Evolutionary conservation across 1,140 invertebrate genomes (phyloP), one percentile per base, ranked within the genome.

Genomic region (Tetramorium simillimum): DNA sequence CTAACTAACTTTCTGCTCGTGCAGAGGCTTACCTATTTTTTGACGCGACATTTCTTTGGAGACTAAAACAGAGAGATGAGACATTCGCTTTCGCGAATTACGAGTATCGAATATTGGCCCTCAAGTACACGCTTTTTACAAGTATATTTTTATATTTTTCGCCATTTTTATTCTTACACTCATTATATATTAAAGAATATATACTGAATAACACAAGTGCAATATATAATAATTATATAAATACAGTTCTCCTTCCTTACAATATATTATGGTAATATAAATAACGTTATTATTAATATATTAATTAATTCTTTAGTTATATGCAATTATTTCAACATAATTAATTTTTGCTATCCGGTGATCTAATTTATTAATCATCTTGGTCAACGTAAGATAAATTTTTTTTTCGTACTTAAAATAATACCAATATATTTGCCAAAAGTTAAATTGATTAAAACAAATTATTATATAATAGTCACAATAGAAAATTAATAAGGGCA

Each of bases 1-100:
- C 89, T 91, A 91, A 80, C 90, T 91, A 91, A 88, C 73, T 89
- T 89, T 58, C n/a, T 43, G 60, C 24, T 24, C 49, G 2, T 40
- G 77, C 51, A 49, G 75, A 73, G 37, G 43, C 33, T 87, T 90
- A 73, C 12, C 24, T 86, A 86, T 88, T 24, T 43, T 60, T 53
- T n/a, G 16, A 80, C 58, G 24, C 46, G 56, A 67, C 6, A 28
- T 51, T 77, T 88, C 70, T 63, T 85, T 40, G 40, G 37, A 73
- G 40, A 6, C 33, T 40, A 65, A 69, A 85, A 69, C 49, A 28
- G 33, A 16, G 12, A 16, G 49, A 43, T 70, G 18, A 58, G 21
- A 73, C 18, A 60, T 46, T 60, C n/a, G 16, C 46, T 70, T 69
- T 70, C n/a, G 51, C 51, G 80, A 53, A 43, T 80, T 65, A 40